Percentiles rank a stretch among this genome's conserved stretches.
Conservation (phyloP, 2,888 invertebrate genomes). For the Apamea anceps region DNA sequence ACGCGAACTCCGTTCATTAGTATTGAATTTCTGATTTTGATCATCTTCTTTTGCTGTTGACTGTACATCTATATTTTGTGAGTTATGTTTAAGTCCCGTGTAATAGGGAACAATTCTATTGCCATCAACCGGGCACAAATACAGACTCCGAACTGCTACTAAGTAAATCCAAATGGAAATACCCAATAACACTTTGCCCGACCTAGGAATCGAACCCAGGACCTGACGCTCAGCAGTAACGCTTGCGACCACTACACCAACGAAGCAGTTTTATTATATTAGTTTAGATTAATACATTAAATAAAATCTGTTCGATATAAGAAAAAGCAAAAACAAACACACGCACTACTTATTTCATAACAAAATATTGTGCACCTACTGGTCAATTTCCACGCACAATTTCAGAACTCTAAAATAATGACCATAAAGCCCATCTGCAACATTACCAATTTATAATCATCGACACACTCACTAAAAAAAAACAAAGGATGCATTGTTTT, state of each 20-base stretch:
- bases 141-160: neutral
- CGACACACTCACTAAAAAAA: conserved; percentile 40
- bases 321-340: neutral
- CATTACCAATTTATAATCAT: conserved; percentile 52
- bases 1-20: too few relatives aligned
- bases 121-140: too few relatives aligned
- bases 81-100: neutral
- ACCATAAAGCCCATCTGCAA: conserved; percentile 5
- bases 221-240: neutral
- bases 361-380: neutral
- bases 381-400: conserved; percentile 30
- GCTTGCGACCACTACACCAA: neutral
- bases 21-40: too few relatives aligned
- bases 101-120: neutral
- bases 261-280: neutral
- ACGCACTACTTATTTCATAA: neutral
- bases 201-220: neutral
- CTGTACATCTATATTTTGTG: neutral
- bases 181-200: neutral
- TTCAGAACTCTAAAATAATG: conserved; percentile 15
- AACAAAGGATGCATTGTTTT: conserved; percentile 65
- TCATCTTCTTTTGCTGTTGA: too few relatives aligned
- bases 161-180: neutral
- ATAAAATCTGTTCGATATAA: too few relatives aligned
- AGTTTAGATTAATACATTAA: too few relatives aligned